phyloP scores from a whole-genome alignment of 2,113 vertebrate genomes.

The Turnix velox region DNA sequence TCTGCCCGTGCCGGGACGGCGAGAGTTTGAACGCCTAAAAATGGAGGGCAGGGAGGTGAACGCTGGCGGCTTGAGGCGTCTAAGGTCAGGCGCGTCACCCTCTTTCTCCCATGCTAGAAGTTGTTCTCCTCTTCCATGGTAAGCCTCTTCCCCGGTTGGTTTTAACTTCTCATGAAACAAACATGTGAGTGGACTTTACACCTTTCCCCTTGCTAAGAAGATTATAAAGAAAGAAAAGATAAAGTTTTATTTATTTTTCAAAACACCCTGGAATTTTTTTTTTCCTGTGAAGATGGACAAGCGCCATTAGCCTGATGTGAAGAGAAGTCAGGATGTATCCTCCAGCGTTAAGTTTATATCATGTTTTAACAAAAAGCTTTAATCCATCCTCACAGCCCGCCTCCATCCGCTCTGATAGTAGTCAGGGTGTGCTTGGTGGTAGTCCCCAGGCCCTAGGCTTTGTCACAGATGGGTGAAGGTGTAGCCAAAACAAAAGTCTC shows the following conservation, averaged over 20 bases:
- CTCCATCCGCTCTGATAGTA: neutral
- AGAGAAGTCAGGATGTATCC: neutral
- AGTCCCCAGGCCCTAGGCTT: neutral
- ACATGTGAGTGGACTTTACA: neutral
- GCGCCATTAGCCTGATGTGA: neutral
- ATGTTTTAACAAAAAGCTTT: neutral
- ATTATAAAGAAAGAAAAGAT: neutral
- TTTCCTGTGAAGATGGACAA: neutral
- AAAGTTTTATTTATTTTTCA: neutral
- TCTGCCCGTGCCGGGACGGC: no score
- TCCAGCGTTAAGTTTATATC: neutral
- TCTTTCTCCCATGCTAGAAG: neutral
- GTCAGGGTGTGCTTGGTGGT: neutral
- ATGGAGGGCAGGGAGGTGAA: rapidly evolving
- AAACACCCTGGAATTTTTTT: no score
- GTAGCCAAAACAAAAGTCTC: neutral
- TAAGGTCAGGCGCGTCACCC: neutral
- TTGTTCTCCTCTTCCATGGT: rapidly evolving
- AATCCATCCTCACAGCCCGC: rapidly evolving
- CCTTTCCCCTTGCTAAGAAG: neutral
- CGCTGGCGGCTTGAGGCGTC: rapidly evolving
- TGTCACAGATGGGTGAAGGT: neutral
- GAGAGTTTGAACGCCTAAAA: neutral
- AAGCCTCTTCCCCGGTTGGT: no score
- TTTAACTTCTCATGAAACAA: neutral